A percentile compares a stretch with the other conserved stretches of the same genome.
Evolutionary conservation across 2,113 vertebrate species (phyloP).

Genomic region (Tamias sibiricus): DNA sequence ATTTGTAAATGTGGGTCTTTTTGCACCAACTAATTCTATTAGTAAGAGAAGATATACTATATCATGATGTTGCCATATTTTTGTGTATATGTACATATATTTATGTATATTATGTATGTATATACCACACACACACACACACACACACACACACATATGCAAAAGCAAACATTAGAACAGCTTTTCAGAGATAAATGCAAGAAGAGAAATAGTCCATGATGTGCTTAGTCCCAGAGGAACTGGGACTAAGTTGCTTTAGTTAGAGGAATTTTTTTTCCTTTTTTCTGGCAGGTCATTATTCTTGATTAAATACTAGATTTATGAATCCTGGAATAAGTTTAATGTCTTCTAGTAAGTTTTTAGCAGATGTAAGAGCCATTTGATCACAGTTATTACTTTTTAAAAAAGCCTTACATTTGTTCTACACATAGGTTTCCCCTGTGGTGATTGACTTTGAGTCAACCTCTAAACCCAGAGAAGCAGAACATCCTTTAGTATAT

Average conservation of each 20-base stretch:
- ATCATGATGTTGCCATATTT: neutral
- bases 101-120: too few species aligned
- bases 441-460: slow-evolving; percentile 7
- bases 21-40: neutral
- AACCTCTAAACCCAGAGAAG: neutral
- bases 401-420: neutral
- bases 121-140: neutral
- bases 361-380: slow-evolving; percentile 37
- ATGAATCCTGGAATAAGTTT: slow-evolving; percentile 31
- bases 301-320: slow-evolving; percentile 59
- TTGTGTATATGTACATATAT: neutral
- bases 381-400: neutral
- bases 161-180: neutral
- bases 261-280: slow-evolving; percentile 1
- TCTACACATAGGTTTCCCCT: neutral
- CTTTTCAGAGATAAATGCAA: neutral
- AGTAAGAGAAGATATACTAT: slow-evolving; percentile 1
- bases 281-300: slow-evolving; percentile 57
- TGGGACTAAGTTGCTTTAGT: neutral
- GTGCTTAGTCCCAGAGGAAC: neutral
- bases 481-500: neutral
- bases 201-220: neutral
- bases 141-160: neutral
- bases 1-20: neutral
- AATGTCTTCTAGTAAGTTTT: slow-evolving; percentile 45